Base-by-base conservation (phyloP, 2,113 vertebrate species). In the Rhinolophus ferrumequinum region DNA sequence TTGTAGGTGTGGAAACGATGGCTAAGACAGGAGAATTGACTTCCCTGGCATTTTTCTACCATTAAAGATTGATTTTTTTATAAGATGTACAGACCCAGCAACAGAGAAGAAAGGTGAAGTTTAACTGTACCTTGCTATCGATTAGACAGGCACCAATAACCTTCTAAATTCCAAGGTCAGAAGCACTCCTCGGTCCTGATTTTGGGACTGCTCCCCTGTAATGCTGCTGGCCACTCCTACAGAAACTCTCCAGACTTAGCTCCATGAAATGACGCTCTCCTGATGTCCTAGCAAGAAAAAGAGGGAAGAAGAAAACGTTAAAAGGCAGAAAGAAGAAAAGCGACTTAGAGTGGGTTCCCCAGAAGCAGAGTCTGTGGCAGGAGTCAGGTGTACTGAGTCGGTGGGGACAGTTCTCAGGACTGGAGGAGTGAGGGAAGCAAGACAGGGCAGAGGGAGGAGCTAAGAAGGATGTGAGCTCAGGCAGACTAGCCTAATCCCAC, bases 111-210 rank as follows among this genome's bases (percentile, higher is more conserved):
- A 54, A 79, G 70, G 83, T 41, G 89, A 92, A 60, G 16, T 88
- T 83, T 70, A 91, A 82, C 67, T 75, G 41, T 58, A 38, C 73
- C 77, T 88, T 90, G 80, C 80, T 35, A 81, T 14, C 92, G 86
- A 12, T 44, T 76, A 94, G 33, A 82, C 52, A 70, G 44, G 64
- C 64, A 79, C 77, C 44, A 35, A 18, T 77, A 47, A 66, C 62
- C 56, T 60, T 69, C 26, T 38, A 76, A 88, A 84, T 15, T 54
- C 62, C 95, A 88, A 83, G 21, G 44, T 62, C 84, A 4, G 2
- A 30, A 77, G 83, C 47, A 11, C 16, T 18, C 69, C 60, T 21
- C 30, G 30, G 30, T 83, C 69, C 64, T 35, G 30, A 54, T 54
- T 28, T 56, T 60, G 60, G 6, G 22, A 15, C 83, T 22, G 28